Base-by-base conservation (phyloP, 2,888 invertebrate genomes). In the Mamestra brassicae region DNA sequence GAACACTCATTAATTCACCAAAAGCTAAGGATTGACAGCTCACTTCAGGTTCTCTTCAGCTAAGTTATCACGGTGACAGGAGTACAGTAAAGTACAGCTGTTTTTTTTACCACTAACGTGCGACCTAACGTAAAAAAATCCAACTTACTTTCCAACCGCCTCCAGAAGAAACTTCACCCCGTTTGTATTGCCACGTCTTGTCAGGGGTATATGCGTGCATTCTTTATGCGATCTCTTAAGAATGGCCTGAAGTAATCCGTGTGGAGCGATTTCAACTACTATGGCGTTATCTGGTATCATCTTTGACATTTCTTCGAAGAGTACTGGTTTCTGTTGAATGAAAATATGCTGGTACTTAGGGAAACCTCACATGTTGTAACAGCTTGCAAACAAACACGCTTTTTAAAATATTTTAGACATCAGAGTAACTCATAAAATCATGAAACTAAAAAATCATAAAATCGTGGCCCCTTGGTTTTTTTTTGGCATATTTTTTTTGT, bases 241-340 rank as follows among this genome's bases (percentile, higher is more conserved):
- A 83, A 99, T 98, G 0, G 98, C 98, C 92, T 98, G 98, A 38
- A 99, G 96, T 36, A 99, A 95, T 38, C 98, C 98, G 87, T 99
- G 99, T 0, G 99, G 99, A 0, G 98, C 98, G 76, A 99, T 97
- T 93, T 99, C 99, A 66, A 99, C 97, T 2, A 97, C 97, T n/a
- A 98, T 95, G 0, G 98, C 98, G 89, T 98, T 97, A 10, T 97
- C 95, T 0, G 98, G 98, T 71, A 99, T 97, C 88, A 98, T 96
- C 68, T 94, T 96, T 8, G 98, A 95, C 0, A 98, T 98, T 93
- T 99, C 98, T 91, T 98, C 98, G 88, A 98, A 98, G 4, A 97
- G 92, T 0, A 98, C 98, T 5, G 97, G 97, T 75, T 95, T 97
- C 87, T 94, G 81, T 47, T 66, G 62, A 42, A 42, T 42, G 42